These are phyloP conservation scores for Noctuana brunneofusca DNA, from an alignment of 2,888 invertebrate species.

Conservation along the genomic window DNA sequence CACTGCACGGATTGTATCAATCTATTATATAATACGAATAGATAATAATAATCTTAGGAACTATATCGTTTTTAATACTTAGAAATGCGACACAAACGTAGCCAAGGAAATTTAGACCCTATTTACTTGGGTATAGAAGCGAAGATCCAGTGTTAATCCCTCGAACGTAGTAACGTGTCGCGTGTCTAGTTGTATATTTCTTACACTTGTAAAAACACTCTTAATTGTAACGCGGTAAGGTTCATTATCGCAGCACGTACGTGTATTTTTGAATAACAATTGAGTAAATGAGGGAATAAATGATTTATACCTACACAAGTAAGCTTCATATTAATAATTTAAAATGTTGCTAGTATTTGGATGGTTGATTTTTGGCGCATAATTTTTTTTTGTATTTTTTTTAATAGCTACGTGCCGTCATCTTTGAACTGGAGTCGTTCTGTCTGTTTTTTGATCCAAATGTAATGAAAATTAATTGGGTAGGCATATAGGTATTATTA, in stretches of 20 bases:
- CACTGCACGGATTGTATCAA: slow-evolving; percentile 4
- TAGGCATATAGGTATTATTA: too few relatives aligned
- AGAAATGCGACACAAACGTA: slow-evolving; percentile 24
- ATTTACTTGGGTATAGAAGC: slow-evolving; percentile 39
- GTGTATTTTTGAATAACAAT: slow-evolving; percentile 27
- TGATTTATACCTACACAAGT: slow-evolving; percentile 41
- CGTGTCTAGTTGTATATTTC: slow-evolving; percentile 37
- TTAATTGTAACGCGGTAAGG: slow-evolving; percentile 30
- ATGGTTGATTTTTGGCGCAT: slow-evolving; percentile 21
- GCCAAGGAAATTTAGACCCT: slow-evolving; percentile 40
- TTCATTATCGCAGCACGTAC: slow-evolving; percentile 39
- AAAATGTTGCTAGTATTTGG: slow-evolving; percentile 27
- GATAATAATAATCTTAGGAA: slow-evolving; percentile 28
- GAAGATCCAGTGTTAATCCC: slow-evolving; percentile 32
- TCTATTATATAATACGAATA: slow-evolving; percentile 20
- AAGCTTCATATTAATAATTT: slow-evolving; percentile 40
- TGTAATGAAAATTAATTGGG: too few relatives aligned
- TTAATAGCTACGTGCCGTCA: slow-evolving; percentile 4
- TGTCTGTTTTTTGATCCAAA: slow-evolving; percentile 20
- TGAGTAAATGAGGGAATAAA: slow-evolving; percentile 16
- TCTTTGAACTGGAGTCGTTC: not conserved
- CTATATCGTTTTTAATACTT: slow-evolving; percentile 29
- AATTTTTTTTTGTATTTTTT: slow-evolving; percentile 26
- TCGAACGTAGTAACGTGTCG: slow-evolving; percentile 36
- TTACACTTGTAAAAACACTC: slow-evolving; percentile 36